Base-by-base conservation (phyloP, 1,140 invertebrate species). In the Drosophila lini region DNA sequence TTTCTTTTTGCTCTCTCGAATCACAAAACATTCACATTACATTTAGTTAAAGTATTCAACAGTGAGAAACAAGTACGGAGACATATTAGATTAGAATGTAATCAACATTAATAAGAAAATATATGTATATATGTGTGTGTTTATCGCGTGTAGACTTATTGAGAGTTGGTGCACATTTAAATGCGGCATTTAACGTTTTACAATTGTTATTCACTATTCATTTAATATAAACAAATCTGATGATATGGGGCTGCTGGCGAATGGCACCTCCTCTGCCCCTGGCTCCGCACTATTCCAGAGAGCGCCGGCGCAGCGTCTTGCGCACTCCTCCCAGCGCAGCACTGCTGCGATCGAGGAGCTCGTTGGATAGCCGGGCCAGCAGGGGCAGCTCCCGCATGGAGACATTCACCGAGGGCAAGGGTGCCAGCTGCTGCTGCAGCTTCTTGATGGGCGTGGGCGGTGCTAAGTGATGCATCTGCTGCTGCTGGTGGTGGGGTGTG, bases 331-430 rank as follows among this genome's bases (percentile, higher is more conserved):
- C 78, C 55, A 81, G 53, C 11, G 83, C 74, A 28, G 86, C 77
- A 56, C 69, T 89, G 80, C 84, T 89, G 56, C 76, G 78, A 64
- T 90, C 86, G 9, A 91, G 78, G 48, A 91, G 62, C 57, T 91
- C 90, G 25, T 80, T 91, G 40, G 90, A 91, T 15, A 92, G 68
- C 15, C 91, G 76, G 41, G 91, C 90, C 31, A 92, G 52, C 25
- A 92, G 57, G 5, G 91, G 91, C 45, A 92, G 47, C 74, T 92
- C 91, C 36, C 90, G 80, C 91, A 92, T 92, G 19, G 91, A 92
- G 15, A 92, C 91, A 73, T 92, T 92, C 5, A 86, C 91, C 28
- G 86, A 85, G 38, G 91, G 91, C 77, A 92, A 74, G 25, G 91
- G 91, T 13, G 78, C 91, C 41, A 92, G 64, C 48, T 92, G 90